These are phyloP conservation scores for Cephalotes varians DNA, from an alignment of 2,888 invertebrate genomes.

Conservation along the genomic window DNA sequence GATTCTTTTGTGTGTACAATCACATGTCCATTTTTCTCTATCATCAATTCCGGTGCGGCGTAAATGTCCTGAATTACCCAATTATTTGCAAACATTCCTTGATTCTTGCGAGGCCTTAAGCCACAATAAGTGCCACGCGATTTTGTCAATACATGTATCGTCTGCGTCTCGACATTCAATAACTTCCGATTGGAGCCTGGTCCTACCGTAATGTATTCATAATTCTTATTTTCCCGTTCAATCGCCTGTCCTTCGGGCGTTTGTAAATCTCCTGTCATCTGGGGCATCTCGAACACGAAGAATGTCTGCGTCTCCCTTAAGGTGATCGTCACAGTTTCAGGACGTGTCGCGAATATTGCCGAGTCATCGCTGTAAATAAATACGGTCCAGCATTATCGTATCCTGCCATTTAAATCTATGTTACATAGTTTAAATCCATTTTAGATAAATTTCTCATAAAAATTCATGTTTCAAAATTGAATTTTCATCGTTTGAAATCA, in stretches of 20 bases:
- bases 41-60: slow-evolving; percentile 54
- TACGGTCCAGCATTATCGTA: not conserved
- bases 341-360: slow-evolving; percentile 70
- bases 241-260: slow-evolving; percentile 88
- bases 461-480: not conserved
- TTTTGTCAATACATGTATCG: slow-evolving; percentile 88
- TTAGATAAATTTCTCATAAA: not conserved
- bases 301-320: slow-evolving; percentile 90
- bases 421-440: not conserved
- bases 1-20: slow-evolving; percentile 57
- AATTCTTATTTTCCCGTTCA: slow-evolving; percentile 89
- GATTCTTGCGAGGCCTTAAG: slow-evolving; percentile 87
- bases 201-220: slow-evolving; percentile 90
- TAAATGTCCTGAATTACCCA: slow-evolving; percentile 94
- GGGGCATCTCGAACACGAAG: slow-evolving; percentile 89
- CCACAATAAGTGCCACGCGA: slow-evolving; percentile 89
- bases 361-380: slow-evolving; percentile 24
- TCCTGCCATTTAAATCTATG: not conserved
- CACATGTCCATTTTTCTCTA: slow-evolving; percentile 80
- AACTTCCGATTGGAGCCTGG: slow-evolving; percentile 90
- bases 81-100: slow-evolving; percentile 90
- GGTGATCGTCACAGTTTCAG: slow-evolving; percentile 88
- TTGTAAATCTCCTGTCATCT: slow-evolving; percentile 88
- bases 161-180: slow-evolving; percentile 91
- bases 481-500: not conserved